Evolutionary conservation across 2,797 vertebrate species (phyloP).

Genomic region (Novumbra hubbsi): DNA sequence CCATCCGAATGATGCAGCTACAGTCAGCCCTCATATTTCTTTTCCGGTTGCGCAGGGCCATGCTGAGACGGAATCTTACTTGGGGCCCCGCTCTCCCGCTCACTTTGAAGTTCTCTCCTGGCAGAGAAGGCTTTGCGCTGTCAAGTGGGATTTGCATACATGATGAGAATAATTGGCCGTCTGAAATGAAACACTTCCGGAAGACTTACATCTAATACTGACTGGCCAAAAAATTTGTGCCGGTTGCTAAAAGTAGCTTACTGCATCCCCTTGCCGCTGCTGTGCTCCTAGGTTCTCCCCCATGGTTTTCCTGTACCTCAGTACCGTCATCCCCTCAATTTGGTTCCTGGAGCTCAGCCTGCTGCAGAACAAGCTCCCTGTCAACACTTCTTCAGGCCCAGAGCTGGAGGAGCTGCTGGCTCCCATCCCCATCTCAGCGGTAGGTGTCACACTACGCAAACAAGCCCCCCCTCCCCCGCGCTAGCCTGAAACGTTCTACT

Average conservation of each 20-base stretch:
- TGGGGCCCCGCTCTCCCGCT: constrained; percentile 41
- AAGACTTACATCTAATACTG: constrained; percentile 44
- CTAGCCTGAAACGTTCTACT: constrained; percentile 44
- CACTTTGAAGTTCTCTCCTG: constrained; percentile 73
- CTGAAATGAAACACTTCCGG: constrained; percentile 61
- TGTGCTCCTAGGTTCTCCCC: constrained; percentile 69
- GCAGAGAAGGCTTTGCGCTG: constrained; percentile 66
- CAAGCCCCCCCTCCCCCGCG: constrained; percentile 21
- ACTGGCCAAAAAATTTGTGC: constrained; percentile 19
- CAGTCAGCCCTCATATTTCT: not conserved
- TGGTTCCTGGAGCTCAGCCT: constrained; percentile 74
- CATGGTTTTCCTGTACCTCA: constrained; percentile 76
- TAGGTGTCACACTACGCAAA: constrained; percentile 44
- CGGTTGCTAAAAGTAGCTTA: constrained; percentile 53
- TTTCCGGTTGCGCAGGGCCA: constrained; percentile 28
- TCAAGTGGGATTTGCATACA: constrained; percentile 78
- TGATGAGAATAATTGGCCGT: constrained; percentile 77
- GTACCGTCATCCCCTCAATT: constrained; percentile 71
- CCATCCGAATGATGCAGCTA: constrained; percentile 22
- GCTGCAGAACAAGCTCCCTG: constrained; percentile 63
- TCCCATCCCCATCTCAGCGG: constrained; percentile 66
- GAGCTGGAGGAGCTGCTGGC: constrained; percentile 59
- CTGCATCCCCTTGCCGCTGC: constrained; percentile 28
- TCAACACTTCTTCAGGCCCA: constrained; percentile 59
- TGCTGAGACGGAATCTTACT: constrained; percentile 52